Evolutionary conservation across 2,797 vertebrate genomes (phyloP), one percentile per base, ranked within the genome.

Genomic region (Pantherophis alleghaniensis): DNA sequence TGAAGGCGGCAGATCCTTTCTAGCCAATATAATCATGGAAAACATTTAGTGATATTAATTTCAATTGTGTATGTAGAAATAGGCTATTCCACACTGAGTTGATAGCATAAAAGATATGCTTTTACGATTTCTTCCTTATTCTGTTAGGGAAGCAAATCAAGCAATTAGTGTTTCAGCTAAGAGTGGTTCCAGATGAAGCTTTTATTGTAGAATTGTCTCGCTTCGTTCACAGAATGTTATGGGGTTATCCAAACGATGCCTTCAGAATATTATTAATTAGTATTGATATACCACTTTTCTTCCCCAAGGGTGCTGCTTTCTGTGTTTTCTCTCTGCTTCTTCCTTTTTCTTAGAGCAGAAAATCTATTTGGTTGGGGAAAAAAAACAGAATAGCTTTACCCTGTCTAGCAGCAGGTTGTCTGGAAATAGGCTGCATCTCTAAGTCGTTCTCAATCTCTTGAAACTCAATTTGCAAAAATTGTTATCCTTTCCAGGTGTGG

Each of bases 1-100:
- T 93, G 93, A 97, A 97, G 94, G 91, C 96, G 94, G 92, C 95
- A 96, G 96, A 97, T 96, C 92, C 92, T 97, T 96, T 96, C 93
- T 93, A 95, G 94, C 95, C 95, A 95, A 95, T 96, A 96, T 95
- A 97, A 95, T 96, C 93, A 96, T 96, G 96, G 94, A 94, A 97
- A 93, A 94, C 92, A 96, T 95, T 94, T 91, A 59, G 61, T 86
- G 32, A 26, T 91, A 89, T 91, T 96, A 94, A 93, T 96, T 97
- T 95, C 96, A 69, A 69, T 92, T 79, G 69, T 60, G 63, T 32
- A 57, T 96, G 94, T 92, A 96, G 94, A 92, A 95, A 95, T 89
- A 93, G 95, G 92, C 88, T 7, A 86, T 96, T 90, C 87, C 93
- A 94, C 95, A 94, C 95, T 96, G 94, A 93, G 86, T 92, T 92